Conservation (phyloP, 53 echinoderm and acorn worm genomes). For the Echinometra lucunter region DNA sequence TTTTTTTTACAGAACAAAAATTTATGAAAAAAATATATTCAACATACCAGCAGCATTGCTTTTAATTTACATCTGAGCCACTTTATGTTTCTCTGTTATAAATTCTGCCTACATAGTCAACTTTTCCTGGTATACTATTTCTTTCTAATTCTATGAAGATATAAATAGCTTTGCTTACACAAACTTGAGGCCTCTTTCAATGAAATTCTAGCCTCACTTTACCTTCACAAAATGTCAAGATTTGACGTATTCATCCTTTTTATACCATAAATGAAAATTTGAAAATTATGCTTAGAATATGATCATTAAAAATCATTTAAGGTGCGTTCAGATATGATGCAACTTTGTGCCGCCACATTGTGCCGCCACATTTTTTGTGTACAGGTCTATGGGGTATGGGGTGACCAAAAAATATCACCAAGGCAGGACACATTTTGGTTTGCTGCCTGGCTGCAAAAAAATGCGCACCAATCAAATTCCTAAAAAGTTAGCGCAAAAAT, state of each 20-base stretch:
- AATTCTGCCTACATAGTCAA: background rate
- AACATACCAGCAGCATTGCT: conserved; percentile 26
- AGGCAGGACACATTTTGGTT: too few species aligned
- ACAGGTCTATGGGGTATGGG: too few species aligned
- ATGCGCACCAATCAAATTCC: too few species aligned
- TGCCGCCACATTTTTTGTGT: too few species aligned
- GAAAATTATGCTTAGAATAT: background rate
- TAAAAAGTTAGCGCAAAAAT: too few species aligned
- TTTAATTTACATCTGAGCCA: background rate
- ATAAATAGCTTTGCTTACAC: background rate
- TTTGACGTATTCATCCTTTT: background rate
- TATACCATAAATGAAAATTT: background rate
- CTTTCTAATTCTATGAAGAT: background rate
- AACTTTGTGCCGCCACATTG: too few species aligned
- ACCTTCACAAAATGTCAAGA: background rate
- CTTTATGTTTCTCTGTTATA: background rate
- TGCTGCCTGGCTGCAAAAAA: too few species aligned
- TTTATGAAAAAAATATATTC: background rate
- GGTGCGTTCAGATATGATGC: background rate
- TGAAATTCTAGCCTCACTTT: background rate
- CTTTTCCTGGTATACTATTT: conserved; percentile 8
- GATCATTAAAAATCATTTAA: background rate
- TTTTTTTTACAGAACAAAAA: too few species aligned
- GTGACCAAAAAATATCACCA: too few species aligned
- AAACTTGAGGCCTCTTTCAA: background rate